Evolutionary conservation across 2,113 vertebrate genomes (phyloP).

Genomic region (Urocolius indicus): DNA sequence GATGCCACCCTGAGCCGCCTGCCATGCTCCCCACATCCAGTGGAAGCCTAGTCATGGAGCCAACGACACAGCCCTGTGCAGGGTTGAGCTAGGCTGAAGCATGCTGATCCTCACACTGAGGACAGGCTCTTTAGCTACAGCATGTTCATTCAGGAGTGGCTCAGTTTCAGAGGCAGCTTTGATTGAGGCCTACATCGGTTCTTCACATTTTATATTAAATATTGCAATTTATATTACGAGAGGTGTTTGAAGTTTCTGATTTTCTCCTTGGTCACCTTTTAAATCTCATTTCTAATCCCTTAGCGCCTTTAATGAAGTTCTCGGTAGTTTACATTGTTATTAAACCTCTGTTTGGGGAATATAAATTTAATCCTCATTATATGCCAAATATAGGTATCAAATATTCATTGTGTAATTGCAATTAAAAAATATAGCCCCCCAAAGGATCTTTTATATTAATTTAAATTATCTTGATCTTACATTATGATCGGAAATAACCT

Average conservation of each 20-base stretch:
- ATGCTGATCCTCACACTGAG: not conserved
- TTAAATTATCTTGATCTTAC: conserved; percentile 57
- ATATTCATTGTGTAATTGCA: conserved; percentile 66
- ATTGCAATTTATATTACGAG: conserved; percentile 20
- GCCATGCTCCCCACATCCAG: not conserved
- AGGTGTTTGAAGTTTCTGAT: conserved; percentile 23
- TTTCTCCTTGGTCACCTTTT: conserved; percentile 47
- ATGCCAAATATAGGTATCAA: conserved; percentile 37
- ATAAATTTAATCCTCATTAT: conserved; percentile 58
- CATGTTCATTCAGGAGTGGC: not conserved
- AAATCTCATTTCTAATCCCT: conserved; percentile 53
- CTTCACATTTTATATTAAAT: not conserved
- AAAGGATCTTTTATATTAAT: conserved; percentile 64
- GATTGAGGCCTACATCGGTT: not conserved
- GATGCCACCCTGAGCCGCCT: not conserved
- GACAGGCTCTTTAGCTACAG: not conserved
- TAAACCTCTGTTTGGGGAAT: conserved; percentile 65
- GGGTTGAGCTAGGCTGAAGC: not conserved
- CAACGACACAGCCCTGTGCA: fast-evolving
- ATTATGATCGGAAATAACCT: conserved; percentile 16
- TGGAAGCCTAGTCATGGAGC: not conserved
- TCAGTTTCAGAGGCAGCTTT: not conserved
- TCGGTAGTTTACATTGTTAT: conserved; percentile 66
- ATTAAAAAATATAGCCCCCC: conserved; percentile 56
- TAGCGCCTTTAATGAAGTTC: conserved; percentile 49